phyloP scores from a whole-genome alignment of 1,140 invertebrate species.

The Leptonema lineaticorne region DNA sequence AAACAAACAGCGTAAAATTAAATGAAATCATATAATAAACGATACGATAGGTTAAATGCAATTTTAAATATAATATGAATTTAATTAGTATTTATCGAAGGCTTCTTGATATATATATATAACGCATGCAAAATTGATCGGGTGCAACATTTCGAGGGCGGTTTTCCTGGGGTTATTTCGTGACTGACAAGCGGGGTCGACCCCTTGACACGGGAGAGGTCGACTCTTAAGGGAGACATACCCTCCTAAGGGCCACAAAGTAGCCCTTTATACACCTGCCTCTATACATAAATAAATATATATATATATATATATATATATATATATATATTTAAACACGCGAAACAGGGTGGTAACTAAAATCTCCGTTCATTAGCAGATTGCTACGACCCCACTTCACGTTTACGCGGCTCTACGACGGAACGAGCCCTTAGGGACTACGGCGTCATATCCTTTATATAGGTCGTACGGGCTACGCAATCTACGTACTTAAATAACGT shows the following conservation, averaged over 20 bases:
- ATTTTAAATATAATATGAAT: too few species aligned
- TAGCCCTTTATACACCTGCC: slow-evolving; percentile 19
- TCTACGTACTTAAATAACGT: not conserved
- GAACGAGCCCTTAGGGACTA: not conserved
- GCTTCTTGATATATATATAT: too few species aligned
- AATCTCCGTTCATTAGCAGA: slow-evolving; percentile 30
- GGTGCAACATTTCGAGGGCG: too few species aligned
- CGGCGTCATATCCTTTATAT: not conserved
- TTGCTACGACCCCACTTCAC: slow-evolving; percentile 22
- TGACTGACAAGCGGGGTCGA: slow-evolving; percentile 1
- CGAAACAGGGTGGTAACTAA: slow-evolving; percentile 18
- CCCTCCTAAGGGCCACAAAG: slow-evolving; percentile 10
- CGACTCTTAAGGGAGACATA: slow-evolving; percentile 7
- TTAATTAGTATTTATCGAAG: too few species aligned
- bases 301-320: too few species aligned
- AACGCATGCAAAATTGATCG: too few species aligned
- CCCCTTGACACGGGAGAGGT: slow-evolving; percentile 4
- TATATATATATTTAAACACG: too few species aligned
- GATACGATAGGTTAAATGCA: too few species aligned
- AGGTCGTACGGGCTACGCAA: not conserved
- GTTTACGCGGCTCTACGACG: not conserved
- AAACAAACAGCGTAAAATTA: too few species aligned
- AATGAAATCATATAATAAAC: too few species aligned
- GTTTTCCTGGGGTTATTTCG: too few species aligned
- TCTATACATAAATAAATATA: too few species aligned